A percentile compares a stretch with the other conserved stretches of the same genome.
These are phyloP conservation scores for Corythaeola cristata DNA, from an alignment of 2,113 vertebrate genomes.

Conservation along the genomic window DNA sequence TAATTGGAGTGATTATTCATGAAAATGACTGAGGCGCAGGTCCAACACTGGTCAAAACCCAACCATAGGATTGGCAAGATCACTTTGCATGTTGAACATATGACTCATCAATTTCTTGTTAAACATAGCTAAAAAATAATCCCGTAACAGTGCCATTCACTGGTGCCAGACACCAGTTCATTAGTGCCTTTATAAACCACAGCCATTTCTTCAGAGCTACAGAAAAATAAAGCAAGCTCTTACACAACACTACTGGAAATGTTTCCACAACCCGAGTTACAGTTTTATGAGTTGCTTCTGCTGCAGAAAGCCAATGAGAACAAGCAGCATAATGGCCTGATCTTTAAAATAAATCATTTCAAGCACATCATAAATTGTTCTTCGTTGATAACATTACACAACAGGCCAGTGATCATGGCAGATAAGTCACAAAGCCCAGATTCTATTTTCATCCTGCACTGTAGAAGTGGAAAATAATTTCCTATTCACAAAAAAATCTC, in stretches of 20 bases:
- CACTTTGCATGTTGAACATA: not conserved
- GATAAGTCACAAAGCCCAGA: not conserved
- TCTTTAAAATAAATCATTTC: not conserved
- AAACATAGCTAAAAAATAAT: not conserved
- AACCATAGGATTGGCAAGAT: not conserved
- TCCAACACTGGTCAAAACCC: not conserved
- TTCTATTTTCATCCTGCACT: not conserved
- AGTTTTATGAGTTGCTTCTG: not conserved
- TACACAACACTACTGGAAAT: not conserved
- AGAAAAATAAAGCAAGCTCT: not conserved
- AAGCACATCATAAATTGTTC: not conserved
- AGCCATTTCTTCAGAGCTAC: not conserved
- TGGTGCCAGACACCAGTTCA: not conserved
- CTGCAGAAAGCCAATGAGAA: constrained; percentile 16
- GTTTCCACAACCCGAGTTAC: not conserved
- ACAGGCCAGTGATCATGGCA: not conserved
- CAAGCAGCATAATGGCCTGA: not conserved
- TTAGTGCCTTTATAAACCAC: not conserved
- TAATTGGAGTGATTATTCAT: not conserved
- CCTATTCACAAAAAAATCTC: not conserved
- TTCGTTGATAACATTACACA: not conserved
- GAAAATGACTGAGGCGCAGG: not conserved
- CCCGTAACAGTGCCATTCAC: not conserved
- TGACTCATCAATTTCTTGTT: not conserved
- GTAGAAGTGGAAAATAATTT: not conserved